A percentile compares a stretch with the other conserved stretches of the same genome.
These are phyloP conservation scores for Perdita meconis DNA, from an alignment of 2,888 invertebrate genomes.

Conservation along the genomic window DNA sequence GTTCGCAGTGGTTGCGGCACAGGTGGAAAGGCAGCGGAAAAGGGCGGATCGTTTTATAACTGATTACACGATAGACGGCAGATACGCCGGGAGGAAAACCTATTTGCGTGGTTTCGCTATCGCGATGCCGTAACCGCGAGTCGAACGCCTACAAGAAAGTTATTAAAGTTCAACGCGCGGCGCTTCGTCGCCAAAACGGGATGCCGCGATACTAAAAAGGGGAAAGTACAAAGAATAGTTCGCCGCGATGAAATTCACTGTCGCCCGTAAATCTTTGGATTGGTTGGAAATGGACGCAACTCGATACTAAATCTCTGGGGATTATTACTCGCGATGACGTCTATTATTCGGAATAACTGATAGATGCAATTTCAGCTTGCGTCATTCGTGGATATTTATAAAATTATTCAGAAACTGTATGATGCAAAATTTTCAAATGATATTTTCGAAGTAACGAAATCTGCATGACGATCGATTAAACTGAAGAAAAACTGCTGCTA, in stretches of 20 bases:
- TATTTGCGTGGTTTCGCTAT: slow-evolving; percentile 53
- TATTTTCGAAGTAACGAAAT: too few relatives aligned
- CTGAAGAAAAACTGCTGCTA: too few relatives aligned
- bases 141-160: slow-evolving; percentile 54
- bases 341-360: too few relatives aligned
- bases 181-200: slow-evolving; percentile 25
- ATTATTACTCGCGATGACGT: too few relatives aligned
- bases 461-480: too few relatives aligned
- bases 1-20: slow-evolving; percentile 31
- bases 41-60: slow-evolving; percentile 68
- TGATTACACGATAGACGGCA: slow-evolving; percentile 58
- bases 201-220: slow-evolving; percentile 15
- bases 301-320: too few relatives aligned
- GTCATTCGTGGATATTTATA: too few relatives aligned
- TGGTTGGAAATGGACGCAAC: neutral
- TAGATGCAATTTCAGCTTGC: too few relatives aligned
- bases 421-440: too few relatives aligned
- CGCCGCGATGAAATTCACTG: slow-evolving; percentile 2
- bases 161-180: slow-evolving; percentile 53
- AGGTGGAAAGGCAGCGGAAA: slow-evolving; percentile 61
- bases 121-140: slow-evolving; percentile 48
- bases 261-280: slow-evolving; percentile 16
- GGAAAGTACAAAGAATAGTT: slow-evolving; percentile 18
- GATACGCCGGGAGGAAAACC: slow-evolving; percentile 45
- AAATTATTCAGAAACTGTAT: too few relatives aligned